Evolutionary conservation across 2,888 invertebrate species (phyloP).

Genomic region (Epinotia ramella): DNA sequence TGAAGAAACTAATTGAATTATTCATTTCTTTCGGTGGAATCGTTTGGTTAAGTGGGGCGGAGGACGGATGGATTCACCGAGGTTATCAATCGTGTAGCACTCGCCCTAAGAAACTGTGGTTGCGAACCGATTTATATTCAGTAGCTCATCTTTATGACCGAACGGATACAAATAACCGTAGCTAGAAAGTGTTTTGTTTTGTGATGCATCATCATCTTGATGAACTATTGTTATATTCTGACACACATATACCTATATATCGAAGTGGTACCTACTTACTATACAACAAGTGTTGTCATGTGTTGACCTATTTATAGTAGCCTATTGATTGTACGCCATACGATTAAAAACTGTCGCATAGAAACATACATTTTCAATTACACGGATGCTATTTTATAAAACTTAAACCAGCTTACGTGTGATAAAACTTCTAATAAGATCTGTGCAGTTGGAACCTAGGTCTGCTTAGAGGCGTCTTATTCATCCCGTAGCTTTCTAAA

Average conservation of each 20-base stretch:
- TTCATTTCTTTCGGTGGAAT: conserved; percentile 26
- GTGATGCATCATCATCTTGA: background rate
- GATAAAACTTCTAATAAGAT: background rate
- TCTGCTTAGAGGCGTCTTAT: background rate
- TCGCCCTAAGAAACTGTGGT: background rate
- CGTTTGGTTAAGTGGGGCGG: conserved; percentile 8
- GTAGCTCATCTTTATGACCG: background rate
- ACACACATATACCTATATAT: background rate
- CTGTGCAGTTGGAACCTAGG: background rate
- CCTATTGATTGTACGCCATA: too few relatives aligned
- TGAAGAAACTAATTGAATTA: conserved; percentile 38
- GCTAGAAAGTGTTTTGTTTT: conserved; percentile 4
- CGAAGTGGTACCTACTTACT: too few relatives aligned
- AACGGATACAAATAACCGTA: background rate
- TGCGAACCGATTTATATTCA: background rate
- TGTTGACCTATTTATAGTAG: background rate
- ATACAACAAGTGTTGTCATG: too few relatives aligned
- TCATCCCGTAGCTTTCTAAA: too few relatives aligned
- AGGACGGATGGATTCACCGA: background rate
- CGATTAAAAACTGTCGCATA: background rate
- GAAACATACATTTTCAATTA: background rate
- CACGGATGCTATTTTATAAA: background rate
- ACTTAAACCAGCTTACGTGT: background rate
- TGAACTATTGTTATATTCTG: background rate
- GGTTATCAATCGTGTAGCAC: conserved; percentile 4